Conservation (phyloP, 2,797 vertebrate genomes). For the Cygnus olor region DNA sequence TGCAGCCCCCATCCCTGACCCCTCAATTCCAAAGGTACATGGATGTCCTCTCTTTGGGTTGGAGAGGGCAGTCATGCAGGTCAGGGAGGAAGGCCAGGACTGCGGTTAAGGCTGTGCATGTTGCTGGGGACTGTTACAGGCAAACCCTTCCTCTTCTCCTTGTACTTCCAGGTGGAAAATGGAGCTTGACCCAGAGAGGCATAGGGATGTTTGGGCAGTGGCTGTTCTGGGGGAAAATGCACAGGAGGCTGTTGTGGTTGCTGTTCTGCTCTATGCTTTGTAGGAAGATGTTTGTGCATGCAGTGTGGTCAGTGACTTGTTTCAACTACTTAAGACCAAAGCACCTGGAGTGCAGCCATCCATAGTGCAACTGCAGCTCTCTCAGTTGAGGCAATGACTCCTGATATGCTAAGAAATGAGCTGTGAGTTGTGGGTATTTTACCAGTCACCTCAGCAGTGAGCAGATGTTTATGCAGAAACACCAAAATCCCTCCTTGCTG, state of each 20-base stretch:
- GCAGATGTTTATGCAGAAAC: background rate
- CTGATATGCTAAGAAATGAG: background rate
- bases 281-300: background rate
- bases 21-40: fast-evolving
- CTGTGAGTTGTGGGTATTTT: background rate
- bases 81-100: background rate
- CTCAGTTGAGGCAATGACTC: background rate
- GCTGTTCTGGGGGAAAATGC: background rate
- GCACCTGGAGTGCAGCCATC: background rate
- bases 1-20: background rate
- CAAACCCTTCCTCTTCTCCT: background rate
- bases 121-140: background rate
- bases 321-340: background rate
- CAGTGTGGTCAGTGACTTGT: background rate
- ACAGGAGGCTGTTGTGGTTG: background rate
- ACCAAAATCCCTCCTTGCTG: background rate
- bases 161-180: fast-evolving
- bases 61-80: fast-evolving
- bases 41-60: background rate
- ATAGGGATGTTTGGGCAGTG: background rate
- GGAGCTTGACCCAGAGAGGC: background rate
- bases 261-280: background rate
- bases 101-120: fast-evolving
- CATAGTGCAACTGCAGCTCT: background rate
- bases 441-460: background rate